Evolutionary conservation across 2,888 invertebrate genomes (phyloP).

Genomic region (Acanthacorydalis orientalis): DNA sequence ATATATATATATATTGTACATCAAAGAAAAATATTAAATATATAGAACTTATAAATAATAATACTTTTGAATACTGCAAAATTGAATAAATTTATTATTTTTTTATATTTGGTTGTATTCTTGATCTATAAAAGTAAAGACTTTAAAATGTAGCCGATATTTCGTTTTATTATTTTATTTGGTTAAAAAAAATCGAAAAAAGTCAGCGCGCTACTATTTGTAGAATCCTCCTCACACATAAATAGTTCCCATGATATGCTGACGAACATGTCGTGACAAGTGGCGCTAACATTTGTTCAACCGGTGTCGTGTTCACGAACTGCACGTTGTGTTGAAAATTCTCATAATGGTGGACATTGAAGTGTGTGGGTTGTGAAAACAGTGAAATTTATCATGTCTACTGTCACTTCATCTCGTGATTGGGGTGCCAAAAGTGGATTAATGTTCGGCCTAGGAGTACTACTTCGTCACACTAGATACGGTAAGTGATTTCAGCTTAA

Average conservation of each 20-base stretch:
- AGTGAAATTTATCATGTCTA: conserved; percentile 9
- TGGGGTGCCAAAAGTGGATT: conserved; percentile 8
- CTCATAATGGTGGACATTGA: conserved; percentile 2
- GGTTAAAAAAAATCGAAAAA: too few relatives aligned
- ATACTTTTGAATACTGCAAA: too few relatives aligned
- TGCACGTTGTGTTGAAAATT: too few relatives aligned
- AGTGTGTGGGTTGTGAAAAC: conserved; percentile 5
- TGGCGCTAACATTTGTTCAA: neutral
- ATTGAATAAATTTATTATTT: too few relatives aligned
- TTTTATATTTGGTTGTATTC: too few relatives aligned
- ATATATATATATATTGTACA: too few relatives aligned
- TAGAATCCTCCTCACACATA: neutral
- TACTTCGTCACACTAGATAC: conserved; percentile 8
- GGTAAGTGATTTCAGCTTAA: conserved; percentile 6
- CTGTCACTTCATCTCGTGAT: conserved; percentile 7
- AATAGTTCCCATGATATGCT: neutral
- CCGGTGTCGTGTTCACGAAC: neutral
- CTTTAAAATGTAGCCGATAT: too few relatives aligned
- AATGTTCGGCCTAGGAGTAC: conserved; percentile 7
- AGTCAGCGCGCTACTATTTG: neutral
- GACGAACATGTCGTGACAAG: neutral
- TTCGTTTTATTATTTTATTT: too few relatives aligned
- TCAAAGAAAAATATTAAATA: too few relatives aligned
- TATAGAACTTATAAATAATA: too few relatives aligned
- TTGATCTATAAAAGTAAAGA: too few relatives aligned